A percentile compares a stretch with the other conserved stretches of the same genome.
Conservation (phyloP, 2,888 invertebrate species). For the Scaptodrosophila latifasciaeformis region DNA sequence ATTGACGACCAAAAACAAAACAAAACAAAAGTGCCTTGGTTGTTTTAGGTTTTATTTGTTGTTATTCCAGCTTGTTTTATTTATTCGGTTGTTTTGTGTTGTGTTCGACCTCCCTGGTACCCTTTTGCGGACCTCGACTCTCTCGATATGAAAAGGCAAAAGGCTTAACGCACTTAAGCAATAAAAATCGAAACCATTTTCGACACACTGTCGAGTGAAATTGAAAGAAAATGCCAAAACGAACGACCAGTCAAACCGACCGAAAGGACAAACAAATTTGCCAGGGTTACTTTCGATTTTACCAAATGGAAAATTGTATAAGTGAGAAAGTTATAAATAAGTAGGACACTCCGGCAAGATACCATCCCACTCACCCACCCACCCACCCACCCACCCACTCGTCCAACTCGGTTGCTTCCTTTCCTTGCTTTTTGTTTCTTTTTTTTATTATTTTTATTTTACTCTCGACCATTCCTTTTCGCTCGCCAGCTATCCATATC, state of each 20-base stretch:
- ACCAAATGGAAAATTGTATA: slow-evolving; percentile 39
- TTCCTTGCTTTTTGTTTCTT: slow-evolving; percentile 12
- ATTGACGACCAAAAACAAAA: slow-evolving; percentile 56
- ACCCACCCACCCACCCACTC: not conserved
- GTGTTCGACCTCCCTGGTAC: too few species aligned
- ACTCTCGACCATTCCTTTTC: not conserved
- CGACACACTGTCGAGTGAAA: slow-evolving; percentile 56
- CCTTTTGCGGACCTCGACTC: too few species aligned
- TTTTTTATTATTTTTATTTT: slow-evolving; percentile 9
- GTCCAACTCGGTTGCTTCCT: slow-evolving; percentile 19
- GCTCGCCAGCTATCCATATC: not conserved
- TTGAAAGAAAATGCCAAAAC: slow-evolving; percentile 58
- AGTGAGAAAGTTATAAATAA: slow-evolving; percentile 66
- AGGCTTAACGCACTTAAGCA: slow-evolving; percentile 68
- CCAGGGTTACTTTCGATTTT: slow-evolving; percentile 51
- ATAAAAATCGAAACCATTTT: slow-evolving; percentile 68
- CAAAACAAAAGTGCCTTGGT: too few species aligned
- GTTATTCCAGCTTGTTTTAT: slow-evolving; percentile 2
- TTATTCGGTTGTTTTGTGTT: slow-evolving; percentile 4
- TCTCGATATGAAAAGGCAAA: slow-evolving; percentile 45
- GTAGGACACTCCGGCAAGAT: slow-evolving; percentile 42
- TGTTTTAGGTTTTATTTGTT: too few species aligned
- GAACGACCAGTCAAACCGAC: slow-evolving; percentile 1
- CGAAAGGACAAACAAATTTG: not conserved
- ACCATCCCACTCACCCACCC: not conserved